phyloP scores from a whole-genome alignment of 2,797 vertebrate genomes.

The Onychomys torridus region DNA sequence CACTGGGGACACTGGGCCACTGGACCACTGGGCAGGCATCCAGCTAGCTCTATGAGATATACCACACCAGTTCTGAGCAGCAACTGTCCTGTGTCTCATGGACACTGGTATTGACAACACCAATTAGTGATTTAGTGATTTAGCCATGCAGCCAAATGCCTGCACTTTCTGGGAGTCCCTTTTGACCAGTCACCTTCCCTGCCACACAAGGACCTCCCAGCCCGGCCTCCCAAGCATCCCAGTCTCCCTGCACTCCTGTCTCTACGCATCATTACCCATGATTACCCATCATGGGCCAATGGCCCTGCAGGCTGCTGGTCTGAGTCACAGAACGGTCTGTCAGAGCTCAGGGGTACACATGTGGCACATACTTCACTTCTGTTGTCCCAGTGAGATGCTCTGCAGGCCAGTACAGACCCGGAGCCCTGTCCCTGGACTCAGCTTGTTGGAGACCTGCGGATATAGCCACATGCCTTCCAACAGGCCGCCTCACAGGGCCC shows the following conservation, averaged over 20 bases:
- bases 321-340: background rate
- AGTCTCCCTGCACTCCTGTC: fast-evolving
- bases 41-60: background rate
- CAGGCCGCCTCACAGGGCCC: background rate
- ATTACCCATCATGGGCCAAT: fast-evolving
- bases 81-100: background rate
- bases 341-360: background rate
- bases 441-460: background rate
- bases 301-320: background rate
- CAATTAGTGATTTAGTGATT: background rate
- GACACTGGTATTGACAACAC: background rate
- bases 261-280: background rate
- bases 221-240: background rate
- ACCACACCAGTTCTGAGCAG: conserved; percentile 10
- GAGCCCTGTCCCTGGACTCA: fast-evolving
- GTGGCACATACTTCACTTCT: background rate
- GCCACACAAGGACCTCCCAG: background rate
- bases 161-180: background rate
- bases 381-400: fast-evolving
- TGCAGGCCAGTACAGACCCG: fast-evolving
- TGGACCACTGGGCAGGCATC: background rate
- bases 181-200: no score
- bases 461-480: background rate
- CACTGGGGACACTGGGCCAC: background rate
- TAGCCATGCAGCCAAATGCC: no score